phyloP scores from a whole-genome alignment of 2,888 invertebrate species.

The Apoderus coryli region DNA sequence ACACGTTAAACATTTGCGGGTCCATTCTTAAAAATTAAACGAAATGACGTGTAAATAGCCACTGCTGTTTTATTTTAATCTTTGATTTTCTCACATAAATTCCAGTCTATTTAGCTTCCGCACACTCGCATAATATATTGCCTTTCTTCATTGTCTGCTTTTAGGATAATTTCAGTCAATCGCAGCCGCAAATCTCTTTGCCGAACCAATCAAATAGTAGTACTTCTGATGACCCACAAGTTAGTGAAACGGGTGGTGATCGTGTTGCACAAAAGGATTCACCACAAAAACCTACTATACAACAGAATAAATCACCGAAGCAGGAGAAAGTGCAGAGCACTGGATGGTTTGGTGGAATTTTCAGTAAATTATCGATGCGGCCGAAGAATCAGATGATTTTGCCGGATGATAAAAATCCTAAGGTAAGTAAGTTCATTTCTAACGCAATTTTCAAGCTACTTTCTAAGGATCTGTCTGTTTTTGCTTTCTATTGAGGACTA shows the following conservation, averaged over 20 bases:
- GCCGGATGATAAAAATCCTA: slow-evolving; percentile 87
- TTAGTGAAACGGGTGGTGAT: too few relatives aligned
- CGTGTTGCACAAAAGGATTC: too few relatives aligned
- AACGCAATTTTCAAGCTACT: too few relatives aligned
- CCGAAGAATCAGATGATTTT: slow-evolving; percentile 91
- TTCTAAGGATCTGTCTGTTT: too few relatives aligned
- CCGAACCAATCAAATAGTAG: slow-evolving; percentile 35
- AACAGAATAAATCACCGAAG: slow-evolving; percentile 12
- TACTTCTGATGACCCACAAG: too few relatives aligned
- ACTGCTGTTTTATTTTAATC: too few relatives aligned
- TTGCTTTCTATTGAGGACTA: too few relatives aligned
- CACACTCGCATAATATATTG: slow-evolving; percentile 16
- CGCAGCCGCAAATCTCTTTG: slow-evolving; percentile 40
- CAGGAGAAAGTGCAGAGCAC: slow-evolving; percentile 23
- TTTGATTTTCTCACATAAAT: too few relatives aligned
- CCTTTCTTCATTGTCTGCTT: slow-evolving; percentile 14
- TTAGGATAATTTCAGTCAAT: slow-evolving; percentile 14
- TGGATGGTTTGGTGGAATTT: slow-evolving; percentile 79
- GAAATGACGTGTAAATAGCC: too few relatives aligned
- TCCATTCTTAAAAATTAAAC: too few relatives aligned
- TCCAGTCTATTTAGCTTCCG: too few relatives aligned
- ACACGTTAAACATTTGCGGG: too few relatives aligned
- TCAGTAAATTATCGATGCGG: slow-evolving; percentile 66
- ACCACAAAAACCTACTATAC: slow-evolving; percentile 13
- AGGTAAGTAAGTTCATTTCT: slow-evolving; percentile 60